These are phyloP conservation scores for Brachionus paranguensis DNA, from an alignment of 1,140 invertebrate species.

Conservation along the genomic window DNA sequence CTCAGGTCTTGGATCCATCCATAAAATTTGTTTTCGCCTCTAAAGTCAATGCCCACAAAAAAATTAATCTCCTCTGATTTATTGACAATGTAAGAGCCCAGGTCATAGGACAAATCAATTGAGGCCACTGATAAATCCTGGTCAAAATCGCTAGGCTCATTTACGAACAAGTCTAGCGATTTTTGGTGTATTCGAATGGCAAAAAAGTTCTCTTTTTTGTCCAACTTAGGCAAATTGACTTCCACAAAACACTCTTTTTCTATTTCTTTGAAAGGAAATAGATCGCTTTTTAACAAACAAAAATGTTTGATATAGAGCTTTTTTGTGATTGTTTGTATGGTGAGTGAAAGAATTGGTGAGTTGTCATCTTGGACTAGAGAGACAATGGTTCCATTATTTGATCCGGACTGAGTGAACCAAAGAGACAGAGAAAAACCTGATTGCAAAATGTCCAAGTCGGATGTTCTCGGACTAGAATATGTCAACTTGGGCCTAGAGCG, in stretches of 20 bases:
- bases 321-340: background rate
- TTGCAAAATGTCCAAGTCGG: background rate
- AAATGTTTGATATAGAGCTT: background rate
- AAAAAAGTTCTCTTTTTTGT: background rate
- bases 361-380: constrained; percentile 1
- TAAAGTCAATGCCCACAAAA: background rate
- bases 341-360: background rate
- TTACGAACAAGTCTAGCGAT: background rate
- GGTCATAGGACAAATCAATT: background rate
- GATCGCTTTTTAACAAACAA: background rate
- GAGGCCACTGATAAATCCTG: background rate
- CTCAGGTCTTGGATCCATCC: constrained; percentile 30
- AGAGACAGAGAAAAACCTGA: constrained; percentile 24
- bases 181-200: background rate
- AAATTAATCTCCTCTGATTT: constrained; percentile 28
- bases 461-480: background rate
- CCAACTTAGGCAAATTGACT: background rate
- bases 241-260: background rate
- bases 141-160: constrained; percentile 2
- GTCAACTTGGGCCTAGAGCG: background rate
- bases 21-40: background rate
- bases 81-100: background rate
- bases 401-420: constrained; percentile 2
- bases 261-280: background rate
- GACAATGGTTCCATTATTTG: background rate